These are phyloP conservation scores for Panzeria rudis DNA, from an alignment of 2,888 invertebrate genomes.

Conservation along the genomic window DNA sequence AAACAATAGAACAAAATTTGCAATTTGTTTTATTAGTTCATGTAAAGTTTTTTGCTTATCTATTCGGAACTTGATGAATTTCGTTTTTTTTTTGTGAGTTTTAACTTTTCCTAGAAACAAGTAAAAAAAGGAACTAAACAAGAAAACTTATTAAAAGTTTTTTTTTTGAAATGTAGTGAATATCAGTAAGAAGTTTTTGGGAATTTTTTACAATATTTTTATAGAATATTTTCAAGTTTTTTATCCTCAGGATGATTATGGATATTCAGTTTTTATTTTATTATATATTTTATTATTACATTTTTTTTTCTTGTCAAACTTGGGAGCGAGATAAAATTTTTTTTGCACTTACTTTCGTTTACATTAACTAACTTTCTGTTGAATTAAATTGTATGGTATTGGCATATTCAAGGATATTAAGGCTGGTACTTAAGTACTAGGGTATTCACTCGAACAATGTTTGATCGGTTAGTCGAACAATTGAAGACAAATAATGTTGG, in stretches of 20 bases:
- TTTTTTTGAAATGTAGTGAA: background rate
- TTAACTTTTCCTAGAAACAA: constrained; percentile 16
- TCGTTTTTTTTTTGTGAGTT: background rate
- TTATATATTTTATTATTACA: background rate
- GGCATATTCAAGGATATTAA: background rate
- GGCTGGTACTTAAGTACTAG: background rate
- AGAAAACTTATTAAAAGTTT: constrained; percentile 49
- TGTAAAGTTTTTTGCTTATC: constrained; percentile 13
- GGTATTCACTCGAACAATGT: too few relatives aligned
- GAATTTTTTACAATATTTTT: constrained; percentile 3
- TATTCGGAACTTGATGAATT: constrained; percentile 26
- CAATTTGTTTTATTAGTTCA: constrained; percentile 32
- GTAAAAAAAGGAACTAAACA: constrained; percentile 4
- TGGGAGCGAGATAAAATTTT: background rate
- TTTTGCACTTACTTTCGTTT: background rate
- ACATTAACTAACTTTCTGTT: background rate
- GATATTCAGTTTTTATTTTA: background rate
- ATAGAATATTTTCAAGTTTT: background rate
- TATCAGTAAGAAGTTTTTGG: constrained; percentile 18
- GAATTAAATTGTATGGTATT: background rate
- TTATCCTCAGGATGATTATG: background rate
- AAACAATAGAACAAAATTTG: background rate
- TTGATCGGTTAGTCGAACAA: too few relatives aligned
- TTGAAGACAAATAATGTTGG: too few relatives aligned
- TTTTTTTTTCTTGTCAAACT: background rate